Evolutionary conservation across 2,888 invertebrate genomes (phyloP).

Genomic region (Limnephilus rhombicus): DNA sequence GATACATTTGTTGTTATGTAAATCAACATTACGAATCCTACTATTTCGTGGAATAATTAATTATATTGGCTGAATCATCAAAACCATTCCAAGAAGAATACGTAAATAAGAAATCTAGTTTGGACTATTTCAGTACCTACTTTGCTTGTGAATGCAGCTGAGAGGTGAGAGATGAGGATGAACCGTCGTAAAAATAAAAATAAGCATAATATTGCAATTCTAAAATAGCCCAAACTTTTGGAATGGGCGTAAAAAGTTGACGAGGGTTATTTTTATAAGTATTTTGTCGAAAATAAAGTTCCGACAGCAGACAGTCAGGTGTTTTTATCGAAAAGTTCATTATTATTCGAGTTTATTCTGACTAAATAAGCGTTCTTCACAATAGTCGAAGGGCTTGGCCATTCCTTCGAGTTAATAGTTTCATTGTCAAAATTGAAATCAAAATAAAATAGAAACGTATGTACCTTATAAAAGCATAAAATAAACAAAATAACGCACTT

Average conservation of each 20-base stretch:
- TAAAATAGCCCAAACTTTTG: conserved; percentile 44
- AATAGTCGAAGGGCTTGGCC: conserved; percentile 59
- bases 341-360: conserved; percentile 40
- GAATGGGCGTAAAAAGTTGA: conserved; percentile 40
- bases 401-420: conserved; percentile 42
- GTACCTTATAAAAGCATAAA: conserved; percentile 54
- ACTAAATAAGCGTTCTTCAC: conserved; percentile 49
- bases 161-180: conserved; percentile 1
- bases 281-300: background rate
- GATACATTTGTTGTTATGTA: background rate
- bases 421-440: conserved; percentile 40
- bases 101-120: background rate
- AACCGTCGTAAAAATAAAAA: conserved; percentile 21
- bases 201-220: conserved; percentile 34
- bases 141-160: background rate
- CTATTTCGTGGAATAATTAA: background rate
- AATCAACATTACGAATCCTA: conserved; percentile 18
- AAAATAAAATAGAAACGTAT: background rate
- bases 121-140: background rate
- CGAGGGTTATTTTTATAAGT: conserved; percentile 9
- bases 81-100: background rate
- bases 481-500: conserved; percentile 36
- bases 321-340: background rate
- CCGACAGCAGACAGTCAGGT: background rate
- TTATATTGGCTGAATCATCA: conserved; percentile 29